Evolutionary conservation across 2,888 invertebrate genomes (phyloP), one percentile per base, ranked within the genome.

Genomic region (Sinhomidia bicolor): DNA sequence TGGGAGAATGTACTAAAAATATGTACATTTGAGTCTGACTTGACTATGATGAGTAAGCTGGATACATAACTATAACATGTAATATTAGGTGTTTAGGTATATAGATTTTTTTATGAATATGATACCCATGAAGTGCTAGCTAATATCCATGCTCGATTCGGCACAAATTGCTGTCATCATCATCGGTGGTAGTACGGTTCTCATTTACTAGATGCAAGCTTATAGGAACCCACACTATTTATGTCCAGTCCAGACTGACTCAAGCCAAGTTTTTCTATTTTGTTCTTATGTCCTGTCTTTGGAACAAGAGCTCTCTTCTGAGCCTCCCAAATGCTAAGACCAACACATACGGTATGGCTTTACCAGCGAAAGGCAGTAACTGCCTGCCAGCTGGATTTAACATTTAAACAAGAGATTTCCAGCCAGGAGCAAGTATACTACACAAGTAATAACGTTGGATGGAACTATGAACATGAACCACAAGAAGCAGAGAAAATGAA

Each of bases 91-190:
- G 41, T 68, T 36, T n/a, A n/a, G n/a, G n/a, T n/a, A n/a, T n/a
- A n/a, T n/a, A n/a, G 62, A 32, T 17, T 36, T 3, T 36, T 68
- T 68, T 36, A 36, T 44, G 23, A 47, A 71, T 20, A 44, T 71
- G 44, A 44, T 71, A 23, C 44, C 23, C 41, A 71, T 10, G 10
- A 71, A 44, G 68, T n/a, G 36, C 6, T 62, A n/a, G 17, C 44
- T 71, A 71, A 41, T 71, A 71, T 71, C 41, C 44, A 41, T 23
- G 41, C 71, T 71, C 20, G 71, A 20, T 47, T 71, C 23, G 71
- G 71, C 44, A 71, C 71, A 71, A 71, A 44, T 71, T 71, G 71
- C 71, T 71, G 71, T 71, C 71, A 71, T 71, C 20, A 71, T 47
- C n/a, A n/a, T n/a, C n/a, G n/a, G n/a, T n/a, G n/a, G n/a, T n/a